Percentiles rank a stretch among this genome's conserved stretches.
phyloP scores from a whole-genome alignment of 2,113 vertebrate genomes.

The Epinephelus cyanopodus region DNA sequence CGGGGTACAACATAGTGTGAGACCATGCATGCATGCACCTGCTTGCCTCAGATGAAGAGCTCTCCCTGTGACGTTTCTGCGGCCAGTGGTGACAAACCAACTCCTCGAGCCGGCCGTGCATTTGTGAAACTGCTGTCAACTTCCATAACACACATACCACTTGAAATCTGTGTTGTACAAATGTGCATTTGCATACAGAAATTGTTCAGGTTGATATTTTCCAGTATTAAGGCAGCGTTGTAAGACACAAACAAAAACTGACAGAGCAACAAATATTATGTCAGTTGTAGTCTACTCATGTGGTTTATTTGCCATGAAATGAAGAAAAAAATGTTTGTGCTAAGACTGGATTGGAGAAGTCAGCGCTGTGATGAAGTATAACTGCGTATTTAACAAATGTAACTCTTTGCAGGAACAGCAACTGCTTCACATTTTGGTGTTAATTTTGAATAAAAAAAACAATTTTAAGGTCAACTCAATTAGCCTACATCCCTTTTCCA shows the following conservation, averaged over 20 bases:
- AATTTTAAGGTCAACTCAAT: constrained; percentile 70
- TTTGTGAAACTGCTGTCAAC: constrained; percentile 61
- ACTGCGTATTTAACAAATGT: constrained; percentile 34
- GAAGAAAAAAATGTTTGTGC: constrained; percentile 15
- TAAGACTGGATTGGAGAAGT: constrained; percentile 30
- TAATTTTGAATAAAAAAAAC: constrained; percentile 58
- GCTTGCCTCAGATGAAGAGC: constrained; percentile 30
- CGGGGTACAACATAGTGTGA: constrained; percentile 26
- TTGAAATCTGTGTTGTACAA: constrained; percentile 67
- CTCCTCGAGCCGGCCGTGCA: constrained; percentile 19
- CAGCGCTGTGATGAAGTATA: constrained; percentile 18
- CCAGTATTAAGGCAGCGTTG: constrained; percentile 44
- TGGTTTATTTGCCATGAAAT: constrained; percentile 68
- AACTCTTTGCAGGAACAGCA: constrained; percentile 16
- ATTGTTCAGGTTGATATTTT: constrained; percentile 71
- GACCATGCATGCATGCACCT: constrained; percentile 34
- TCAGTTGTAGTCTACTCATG: constrained; percentile 58
- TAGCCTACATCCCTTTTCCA: constrained; percentile 50
- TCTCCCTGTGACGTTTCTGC: constrained; percentile 10
- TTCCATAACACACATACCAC: constrained; percentile 45
- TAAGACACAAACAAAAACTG: constrained; percentile 67
- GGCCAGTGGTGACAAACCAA: constrained; percentile 26
- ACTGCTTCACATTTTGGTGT: constrained; percentile 22
- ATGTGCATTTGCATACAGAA: constrained; percentile 74
- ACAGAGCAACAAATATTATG: constrained; percentile 76